Percentiles rank a stretch among this genome's conserved stretches.
Evolutionary conservation across 2,888 invertebrate genomes (phyloP).

Genomic region (Caenorhabditis wallacei): DNA sequence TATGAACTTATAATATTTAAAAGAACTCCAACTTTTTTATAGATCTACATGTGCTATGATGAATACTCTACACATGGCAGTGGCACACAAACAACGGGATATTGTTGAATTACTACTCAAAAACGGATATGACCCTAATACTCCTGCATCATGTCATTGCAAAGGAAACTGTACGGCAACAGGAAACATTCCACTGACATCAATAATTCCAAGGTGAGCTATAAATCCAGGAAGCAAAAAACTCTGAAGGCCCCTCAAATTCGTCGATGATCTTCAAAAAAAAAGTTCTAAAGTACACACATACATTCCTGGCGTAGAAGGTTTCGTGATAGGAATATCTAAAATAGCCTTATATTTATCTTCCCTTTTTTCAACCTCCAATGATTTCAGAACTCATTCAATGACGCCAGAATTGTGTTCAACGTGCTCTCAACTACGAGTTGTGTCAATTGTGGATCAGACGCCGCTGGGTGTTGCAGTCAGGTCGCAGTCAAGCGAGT

Average conservation of each 20-base stretch:
- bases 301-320: conserved; percentile 14
- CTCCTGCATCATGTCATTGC: conserved; percentile 84
- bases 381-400: conserved; percentile 76
- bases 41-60: conserved; percentile 80
- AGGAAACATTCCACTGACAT: conserved; percentile 80
- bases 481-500: conserved; percentile 85
- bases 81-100: conserved; percentile 85
- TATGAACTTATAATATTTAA: too few relatives aligned
- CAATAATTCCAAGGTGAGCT: conserved; percentile 79
- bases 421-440: conserved; percentile 85
- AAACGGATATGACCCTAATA: conserved; percentile 85
- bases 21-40: conserved; percentile 22
- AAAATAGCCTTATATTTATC: conserved; percentile 1
- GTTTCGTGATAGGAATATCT: conserved; percentile 39
- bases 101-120: conserved; percentile 85
- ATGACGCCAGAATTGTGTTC: conserved; percentile 84
- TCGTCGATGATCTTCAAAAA: conserved; percentile 26
- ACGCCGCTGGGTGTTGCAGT: conserved; percentile 87
- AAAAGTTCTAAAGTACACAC: conserved; percentile 16
- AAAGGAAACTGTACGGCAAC: conserved; percentile 81
- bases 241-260: background rate
- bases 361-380: conserved; percentile 2
- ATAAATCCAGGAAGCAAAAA: background rate
- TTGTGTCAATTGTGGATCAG: conserved; percentile 83
- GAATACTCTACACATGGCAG: conserved; percentile 86